Percentiles rank a stretch among this genome's conserved stretches.
phyloP scores from a whole-genome alignment of 1,140 invertebrate species.

The Caerostris darwini region DNA sequence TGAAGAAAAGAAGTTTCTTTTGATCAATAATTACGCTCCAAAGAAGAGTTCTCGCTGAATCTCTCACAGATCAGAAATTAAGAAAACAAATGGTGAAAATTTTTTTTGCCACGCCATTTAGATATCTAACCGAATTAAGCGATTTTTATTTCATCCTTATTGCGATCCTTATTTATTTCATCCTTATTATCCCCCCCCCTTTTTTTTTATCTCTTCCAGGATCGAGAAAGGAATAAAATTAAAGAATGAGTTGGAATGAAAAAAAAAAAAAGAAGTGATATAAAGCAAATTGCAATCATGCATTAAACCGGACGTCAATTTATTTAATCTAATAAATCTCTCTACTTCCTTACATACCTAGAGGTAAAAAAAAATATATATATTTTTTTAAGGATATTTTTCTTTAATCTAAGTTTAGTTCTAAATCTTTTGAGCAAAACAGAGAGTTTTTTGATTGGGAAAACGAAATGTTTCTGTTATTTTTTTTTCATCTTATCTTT shows the following conservation, averaged over 20 bases:
- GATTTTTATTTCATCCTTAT: slow-evolving; percentile 38
- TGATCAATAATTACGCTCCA: background rate
- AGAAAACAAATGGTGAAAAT: background rate
- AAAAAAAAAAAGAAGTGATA: background rate
- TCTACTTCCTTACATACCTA: slow-evolving; percentile 4
- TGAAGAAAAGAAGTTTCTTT: background rate
- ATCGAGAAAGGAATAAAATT: too few species aligned
- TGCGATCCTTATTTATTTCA: slow-evolving; percentile 14
- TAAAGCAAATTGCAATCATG: slow-evolving; percentile 36
- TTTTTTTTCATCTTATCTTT: background rate
- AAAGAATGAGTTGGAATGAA: background rate
- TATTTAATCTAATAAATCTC: slow-evolving; percentile 73
- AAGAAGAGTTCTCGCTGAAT: background rate
- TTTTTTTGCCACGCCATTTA: slow-evolving; percentile 16
- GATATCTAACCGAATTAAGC: slow-evolving; percentile 27
- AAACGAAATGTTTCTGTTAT: slow-evolving; percentile 4
- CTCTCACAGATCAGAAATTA: background rate
- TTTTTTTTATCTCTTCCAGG: background rate
- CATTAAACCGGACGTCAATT: slow-evolving; percentile 58
- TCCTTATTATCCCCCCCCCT: background rate
- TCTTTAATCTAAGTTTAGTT: slow-evolving; percentile 31
- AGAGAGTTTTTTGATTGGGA: slow-evolving; percentile 6
- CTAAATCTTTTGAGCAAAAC: slow-evolving; percentile 45
- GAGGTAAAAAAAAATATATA: background rate
- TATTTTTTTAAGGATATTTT: slow-evolving; percentile 49